phyloP scores from a whole-genome alignment of 2,797 vertebrate genomes.

The Gymnothorax javanicus region DNA sequence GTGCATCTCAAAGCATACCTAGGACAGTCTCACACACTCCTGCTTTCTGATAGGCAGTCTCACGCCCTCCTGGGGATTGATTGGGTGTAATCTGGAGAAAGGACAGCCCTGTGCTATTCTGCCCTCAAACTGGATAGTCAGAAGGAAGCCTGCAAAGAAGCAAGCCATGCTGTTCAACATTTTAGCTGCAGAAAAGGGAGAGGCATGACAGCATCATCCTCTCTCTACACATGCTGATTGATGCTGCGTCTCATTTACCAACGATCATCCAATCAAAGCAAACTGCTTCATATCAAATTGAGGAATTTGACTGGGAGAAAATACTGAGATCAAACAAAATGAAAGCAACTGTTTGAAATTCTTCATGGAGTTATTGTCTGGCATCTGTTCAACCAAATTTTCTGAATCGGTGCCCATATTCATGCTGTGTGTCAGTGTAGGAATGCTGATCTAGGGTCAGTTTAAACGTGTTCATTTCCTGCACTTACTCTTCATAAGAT shows the following conservation, averaged over 20 bases:
- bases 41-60: too few species aligned
- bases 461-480: not conserved
- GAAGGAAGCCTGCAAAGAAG: too few species aligned
- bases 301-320: not conserved
- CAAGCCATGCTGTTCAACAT: too few species aligned
- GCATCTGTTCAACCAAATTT: not conserved
- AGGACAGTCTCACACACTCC: slow-evolving; percentile 66
- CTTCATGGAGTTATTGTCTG: not conserved
- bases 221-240: not conserved
- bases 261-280: not conserved
- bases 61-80: too few species aligned
- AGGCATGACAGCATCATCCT: not conserved
- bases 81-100: too few species aligned
- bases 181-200: too few species aligned
- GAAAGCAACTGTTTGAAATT: not conserved
- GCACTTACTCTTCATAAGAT: not conserved
- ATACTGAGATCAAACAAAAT: not conserved
- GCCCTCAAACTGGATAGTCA: too few species aligned
- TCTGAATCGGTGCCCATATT: not conserved
- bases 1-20: slow-evolving; percentile 25
- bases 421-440: too few species aligned
- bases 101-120: too few species aligned
- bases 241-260: not conserved
- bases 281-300: not conserved
- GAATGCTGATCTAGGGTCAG: not conserved